A percentile compares a stretch with the other conserved stretches of the same genome.
phyloP scores from a whole-genome alignment of 2,888 invertebrate genomes.

The Melinaea menophilus region DNA sequence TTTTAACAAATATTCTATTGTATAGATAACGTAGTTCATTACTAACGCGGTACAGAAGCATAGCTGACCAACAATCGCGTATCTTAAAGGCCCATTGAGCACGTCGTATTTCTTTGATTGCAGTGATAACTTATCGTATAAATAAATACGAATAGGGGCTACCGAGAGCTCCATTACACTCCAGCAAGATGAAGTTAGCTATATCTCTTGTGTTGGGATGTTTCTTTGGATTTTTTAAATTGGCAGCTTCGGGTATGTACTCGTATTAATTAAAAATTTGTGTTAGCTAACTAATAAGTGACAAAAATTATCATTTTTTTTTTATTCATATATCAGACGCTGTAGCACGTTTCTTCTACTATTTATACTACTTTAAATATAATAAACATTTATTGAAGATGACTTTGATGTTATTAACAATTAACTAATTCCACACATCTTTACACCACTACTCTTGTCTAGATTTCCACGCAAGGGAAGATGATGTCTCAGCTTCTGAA shows the following conservation, averaged over 20 bases:
- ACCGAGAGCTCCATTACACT: constrained; percentile 19
- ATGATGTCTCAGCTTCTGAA: not conserved
- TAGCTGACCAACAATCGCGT: constrained; percentile 37
- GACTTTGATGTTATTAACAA: not conserved
- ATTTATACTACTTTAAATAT: too few species aligned
- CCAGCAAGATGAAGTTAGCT: constrained; percentile 30
- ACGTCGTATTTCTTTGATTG: constrained; percentile 37
- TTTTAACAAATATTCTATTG: too few species aligned
- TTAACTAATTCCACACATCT: not conserved
- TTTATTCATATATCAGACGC: too few species aligned
- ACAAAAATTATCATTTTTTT: too few species aligned
- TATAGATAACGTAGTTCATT: constrained; percentile 8
- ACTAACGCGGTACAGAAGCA: constrained; percentile 13
- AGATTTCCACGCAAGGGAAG: constrained; percentile 8
- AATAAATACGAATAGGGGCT: constrained; percentile 25
- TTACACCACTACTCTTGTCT: not conserved
- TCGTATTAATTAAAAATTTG: too few species aligned
- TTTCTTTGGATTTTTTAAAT: constrained; percentile 26
- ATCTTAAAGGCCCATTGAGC: constrained; percentile 42
- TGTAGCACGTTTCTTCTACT: too few species aligned
- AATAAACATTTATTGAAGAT: too few species aligned
- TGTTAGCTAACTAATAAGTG: too few species aligned
- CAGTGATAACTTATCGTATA: constrained; percentile 35
- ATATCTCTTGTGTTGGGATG: constrained; percentile 23
- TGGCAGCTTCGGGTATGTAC: constrained; percentile 25